Percentiles rank a stretch among this genome's conserved stretches.
phyloP scores from a whole-genome alignment of 2,888 invertebrate species.

The Temnothorax ravouxi region DNA sequence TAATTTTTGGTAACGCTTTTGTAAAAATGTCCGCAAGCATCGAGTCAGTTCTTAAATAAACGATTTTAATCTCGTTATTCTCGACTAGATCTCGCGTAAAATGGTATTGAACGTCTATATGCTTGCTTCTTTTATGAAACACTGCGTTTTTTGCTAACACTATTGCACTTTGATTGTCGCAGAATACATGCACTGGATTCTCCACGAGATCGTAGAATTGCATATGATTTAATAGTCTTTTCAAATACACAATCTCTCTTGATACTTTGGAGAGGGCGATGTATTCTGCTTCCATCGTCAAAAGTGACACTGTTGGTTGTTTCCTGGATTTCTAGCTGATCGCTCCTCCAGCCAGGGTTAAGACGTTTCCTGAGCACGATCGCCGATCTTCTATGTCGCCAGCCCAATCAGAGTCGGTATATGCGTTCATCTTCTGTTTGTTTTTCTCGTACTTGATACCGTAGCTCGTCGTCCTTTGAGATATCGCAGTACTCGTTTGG shows the following conservation, averaged over 20 bases:
- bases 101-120: not conserved
- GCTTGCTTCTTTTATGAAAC: slow-evolving; percentile 11
- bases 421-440: not conserved
- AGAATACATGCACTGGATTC: not conserved
- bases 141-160: not conserved
- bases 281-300: not conserved
- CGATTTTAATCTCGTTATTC: not conserved
- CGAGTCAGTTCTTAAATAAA: not conserved
- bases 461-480: not conserved
- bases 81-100: not conserved
- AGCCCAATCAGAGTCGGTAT: not conserved
- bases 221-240: not conserved
- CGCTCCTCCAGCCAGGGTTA: not conserved
- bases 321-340: not conserved
- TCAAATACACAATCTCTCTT: not conserved
- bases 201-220: not conserved
- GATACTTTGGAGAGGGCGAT: not conserved
- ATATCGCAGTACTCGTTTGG: not conserved
- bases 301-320: not conserved
- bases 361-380: not conserved
- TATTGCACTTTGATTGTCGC: not conserved
- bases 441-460: not conserved
- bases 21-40: not conserved
- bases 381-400: not conserved
- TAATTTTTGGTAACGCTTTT: not conserved